Percentiles rank a stretch among this genome's conserved stretches.
Conservation (phyloP, 2,888 invertebrate species). For the Pyrocoelia pectoralis region DNA sequence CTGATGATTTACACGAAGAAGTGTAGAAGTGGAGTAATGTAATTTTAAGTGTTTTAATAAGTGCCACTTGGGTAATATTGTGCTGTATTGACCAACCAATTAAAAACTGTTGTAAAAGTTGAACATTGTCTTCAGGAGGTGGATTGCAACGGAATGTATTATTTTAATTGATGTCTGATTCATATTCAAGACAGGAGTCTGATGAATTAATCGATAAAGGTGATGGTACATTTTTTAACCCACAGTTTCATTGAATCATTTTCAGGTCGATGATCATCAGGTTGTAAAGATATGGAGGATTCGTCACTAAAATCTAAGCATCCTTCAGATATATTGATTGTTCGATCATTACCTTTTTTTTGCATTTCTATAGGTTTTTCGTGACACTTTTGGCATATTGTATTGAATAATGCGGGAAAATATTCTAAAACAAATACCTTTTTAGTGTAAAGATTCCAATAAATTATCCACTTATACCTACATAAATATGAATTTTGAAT, state of each 20-base stretch:
- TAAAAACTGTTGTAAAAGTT: neutral
- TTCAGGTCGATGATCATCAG: too few species aligned
- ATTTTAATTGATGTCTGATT: neutral
- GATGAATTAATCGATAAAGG: neutral
- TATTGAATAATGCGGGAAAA: conserved; percentile 1
- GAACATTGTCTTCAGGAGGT: neutral
- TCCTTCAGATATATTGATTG: conserved; percentile 3
- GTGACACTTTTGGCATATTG: neutral
- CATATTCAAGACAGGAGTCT: neutral
- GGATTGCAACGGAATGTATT: conserved; percentile 3
- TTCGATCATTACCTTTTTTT: neutral
- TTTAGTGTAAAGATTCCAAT: too few species aligned
- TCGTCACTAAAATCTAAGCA: neutral
- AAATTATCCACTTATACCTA: too few species aligned
- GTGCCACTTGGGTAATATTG: neutral
- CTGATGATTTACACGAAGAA: neutral
- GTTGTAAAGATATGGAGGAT: conserved; percentile 1
- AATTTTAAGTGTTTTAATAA: conserved; percentile 8
- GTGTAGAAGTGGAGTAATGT: neutral
- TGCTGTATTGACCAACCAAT: conserved; percentile 2
- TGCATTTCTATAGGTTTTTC: too few species aligned
- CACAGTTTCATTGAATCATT: too few species aligned
- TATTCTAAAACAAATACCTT: neutral
- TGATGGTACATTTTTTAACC: neutral
- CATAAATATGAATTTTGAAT: too few species aligned